Evolutionary conservation across 2,888 invertebrate genomes (phyloP).

Genomic region (Vannuccia rotundouncinata): DNA sequence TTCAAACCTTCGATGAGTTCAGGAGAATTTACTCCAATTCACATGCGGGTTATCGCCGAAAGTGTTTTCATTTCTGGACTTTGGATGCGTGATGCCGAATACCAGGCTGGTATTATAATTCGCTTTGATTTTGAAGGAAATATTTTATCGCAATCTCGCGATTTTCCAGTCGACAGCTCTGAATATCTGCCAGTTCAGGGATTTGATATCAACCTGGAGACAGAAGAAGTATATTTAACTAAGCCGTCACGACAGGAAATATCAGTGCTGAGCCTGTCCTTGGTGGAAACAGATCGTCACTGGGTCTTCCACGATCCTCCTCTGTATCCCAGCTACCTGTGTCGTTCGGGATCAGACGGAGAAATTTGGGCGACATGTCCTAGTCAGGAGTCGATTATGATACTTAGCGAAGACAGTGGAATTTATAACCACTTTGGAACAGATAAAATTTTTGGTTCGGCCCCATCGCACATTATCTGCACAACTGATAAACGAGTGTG

Average conservation of each 20-base stretch:
- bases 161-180: not conserved
- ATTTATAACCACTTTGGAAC: conserved; percentile 27
- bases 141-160: not conserved
- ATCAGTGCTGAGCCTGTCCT: not conserved
- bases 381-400: conserved; percentile 17
- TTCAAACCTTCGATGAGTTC: not conserved
- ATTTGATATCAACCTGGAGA: conserved; percentile 15
- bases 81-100: not conserved
- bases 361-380: conserved; percentile 34
- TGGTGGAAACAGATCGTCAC: conserved; percentile 21
- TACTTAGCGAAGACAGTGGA: conserved; percentile 6
- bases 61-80: conserved; percentile 10
- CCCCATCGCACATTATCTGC: conserved; percentile 23
- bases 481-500: conserved; percentile 25
- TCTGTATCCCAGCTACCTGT: conserved; percentile 13
- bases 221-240: conserved; percentile 4
- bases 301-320: conserved; percentile 14
- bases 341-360: not conserved
- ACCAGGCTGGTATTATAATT: not conserved
- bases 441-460: conserved; percentile 18
- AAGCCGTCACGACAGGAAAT: not conserved
- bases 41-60: conserved; percentile 4
- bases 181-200: conserved; percentile 30
- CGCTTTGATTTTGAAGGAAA: conserved; percentile 25
- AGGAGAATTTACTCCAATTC: not conserved